Base-by-base conservation (phyloP, 1,140 invertebrate genomes). In the Lepidurus couesii region DNA sequence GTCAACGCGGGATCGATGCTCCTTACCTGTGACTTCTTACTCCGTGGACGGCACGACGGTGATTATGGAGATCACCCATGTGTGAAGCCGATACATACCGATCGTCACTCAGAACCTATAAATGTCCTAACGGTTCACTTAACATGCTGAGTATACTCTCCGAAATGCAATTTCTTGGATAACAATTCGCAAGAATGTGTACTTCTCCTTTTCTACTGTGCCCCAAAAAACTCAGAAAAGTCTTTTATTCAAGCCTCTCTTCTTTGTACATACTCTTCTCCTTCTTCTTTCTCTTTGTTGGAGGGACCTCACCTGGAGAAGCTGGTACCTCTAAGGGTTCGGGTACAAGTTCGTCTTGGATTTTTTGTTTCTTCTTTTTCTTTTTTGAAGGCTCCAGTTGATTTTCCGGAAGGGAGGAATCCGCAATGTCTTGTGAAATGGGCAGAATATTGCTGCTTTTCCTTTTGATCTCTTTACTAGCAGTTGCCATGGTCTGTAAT, bases 341-440 rank as follows among this genome's bases (percentile, higher is more conserved):
- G n/a, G 74, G 42, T 11, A 21, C 73, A 1, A 21, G 2, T 26
- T 73, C 47, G 13, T 73, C 47, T 78, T 73, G 21, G 43, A 11
- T 6, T 4, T 24, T 78, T 26, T 78, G 74, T 11, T 42, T 44
- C 45, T 78, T 78, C 26, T 78, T 78, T n/a, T 44, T 74, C 73
- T 78, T 78, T 73, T 74, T 78, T 10, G 13, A 24, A 24, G 78
- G 34, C 75, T 75, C 16, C 43, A 42, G 6, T n/a, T 43, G 42
- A 16, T 24, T 21, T 75, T 21, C 65, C 75, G 74, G 73, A 3
- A 21, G 42, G 0, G 43, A 26, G 9, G 24, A 13, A 9, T 77
- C 75, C 34, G 44, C 16, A 44, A 21, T 24, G 77, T 65, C 53
- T 65, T 65, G 53, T 65, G 53, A 65, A 65, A 7, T 21, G 16